phyloP scores from a whole-genome alignment of 2,888 invertebrate genomes.

The Gerris lacustris region DNA sequence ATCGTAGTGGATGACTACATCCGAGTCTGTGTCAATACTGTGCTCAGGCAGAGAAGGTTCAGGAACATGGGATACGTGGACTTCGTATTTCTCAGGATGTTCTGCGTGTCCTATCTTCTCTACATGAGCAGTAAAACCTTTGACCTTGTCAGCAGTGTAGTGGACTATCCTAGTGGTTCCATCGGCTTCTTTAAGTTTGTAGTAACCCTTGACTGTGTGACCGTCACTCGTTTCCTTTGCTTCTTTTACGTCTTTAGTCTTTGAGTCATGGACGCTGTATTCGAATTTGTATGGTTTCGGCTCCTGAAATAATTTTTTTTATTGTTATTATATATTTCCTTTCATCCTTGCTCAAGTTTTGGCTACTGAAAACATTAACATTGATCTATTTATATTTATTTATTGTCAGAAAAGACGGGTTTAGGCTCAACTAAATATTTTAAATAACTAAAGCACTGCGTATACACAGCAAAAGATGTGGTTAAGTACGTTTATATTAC shows the following conservation, averaged over 20 bases:
- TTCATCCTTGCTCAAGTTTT: not conserved
- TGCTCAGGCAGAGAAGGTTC: not conserved
- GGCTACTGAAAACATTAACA: not conserved
- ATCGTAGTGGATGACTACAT: not conserved
- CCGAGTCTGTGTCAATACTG: not conserved
- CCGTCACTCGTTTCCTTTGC: constrained; percentile 40
- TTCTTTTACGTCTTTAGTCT: constrained; percentile 39
- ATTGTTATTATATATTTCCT: not conserved
- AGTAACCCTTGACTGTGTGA: constrained; percentile 38
- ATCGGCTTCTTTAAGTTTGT: constrained; percentile 33
- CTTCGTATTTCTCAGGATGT: not conserved
- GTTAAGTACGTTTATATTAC: too few relatives aligned
- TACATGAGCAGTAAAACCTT: constrained; percentile 30
- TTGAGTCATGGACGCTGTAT: constrained; percentile 39
- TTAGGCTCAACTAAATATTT: too few relatives aligned
- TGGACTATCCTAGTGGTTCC: constrained; percentile 30
- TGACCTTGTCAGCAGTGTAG: constrained; percentile 30
- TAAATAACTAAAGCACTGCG: too few relatives aligned
- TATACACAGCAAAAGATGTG: too few relatives aligned
- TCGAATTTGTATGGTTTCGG: constrained; percentile 32
- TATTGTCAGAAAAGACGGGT: not conserved
- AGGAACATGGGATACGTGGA: not conserved
- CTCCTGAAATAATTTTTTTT: constrained; percentile 5
- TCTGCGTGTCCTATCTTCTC: constrained; percentile 20
- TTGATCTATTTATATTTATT: constrained; percentile 4